Conservation (phyloP, 2,797 vertebrate species). For the Pantherophis vulpinus region DNA sequence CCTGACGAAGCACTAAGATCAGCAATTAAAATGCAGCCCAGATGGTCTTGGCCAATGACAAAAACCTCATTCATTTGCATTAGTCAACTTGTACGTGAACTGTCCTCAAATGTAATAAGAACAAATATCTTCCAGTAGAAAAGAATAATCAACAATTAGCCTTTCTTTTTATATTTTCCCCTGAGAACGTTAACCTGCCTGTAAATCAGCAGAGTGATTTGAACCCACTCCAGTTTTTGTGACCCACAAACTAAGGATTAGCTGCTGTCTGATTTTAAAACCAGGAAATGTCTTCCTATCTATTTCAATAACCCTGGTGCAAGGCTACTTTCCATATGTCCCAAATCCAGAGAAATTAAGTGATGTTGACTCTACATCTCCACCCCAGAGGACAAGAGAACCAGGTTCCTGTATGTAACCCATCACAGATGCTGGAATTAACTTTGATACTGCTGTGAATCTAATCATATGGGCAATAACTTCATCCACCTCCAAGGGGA, state of each 20-base stretch:
- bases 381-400: neutral
- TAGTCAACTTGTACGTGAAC: neutral
- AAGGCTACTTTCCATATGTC: neutral
- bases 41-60: neutral
- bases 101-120: neutral
- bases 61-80: neutral
- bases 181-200: neutral
- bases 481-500: neutral
- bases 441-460: neutral
- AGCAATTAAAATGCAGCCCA: neutral
- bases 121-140: neutral
- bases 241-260: neutral
- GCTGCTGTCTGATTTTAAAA: neutral
- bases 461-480: neutral
- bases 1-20: neutral
- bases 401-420: neutral
- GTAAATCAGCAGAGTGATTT: neutral
- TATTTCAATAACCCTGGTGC: too few species aligned
- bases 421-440: neutral
- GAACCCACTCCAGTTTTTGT: neutral
- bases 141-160: neutral
- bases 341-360: neutral
- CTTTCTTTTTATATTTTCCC: neutral
- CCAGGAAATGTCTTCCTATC: neutral
- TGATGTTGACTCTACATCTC: neutral